phyloP scores from a whole-genome alignment of 2,888 invertebrate species.

The Pilophorus perplexus region DNA sequence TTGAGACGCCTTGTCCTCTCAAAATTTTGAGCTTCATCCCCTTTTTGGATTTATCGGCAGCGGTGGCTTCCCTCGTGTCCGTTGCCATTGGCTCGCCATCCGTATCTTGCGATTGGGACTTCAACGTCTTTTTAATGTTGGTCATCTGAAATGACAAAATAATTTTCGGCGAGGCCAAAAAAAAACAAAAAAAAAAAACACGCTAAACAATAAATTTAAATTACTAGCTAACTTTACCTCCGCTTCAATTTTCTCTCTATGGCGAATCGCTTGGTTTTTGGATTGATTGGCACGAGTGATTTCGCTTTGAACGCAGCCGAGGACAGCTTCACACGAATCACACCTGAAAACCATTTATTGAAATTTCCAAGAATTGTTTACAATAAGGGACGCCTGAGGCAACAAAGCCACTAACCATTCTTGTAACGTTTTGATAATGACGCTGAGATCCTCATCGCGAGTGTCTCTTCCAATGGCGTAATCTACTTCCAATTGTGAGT shows the following conservation, averaged over 20 bases:
- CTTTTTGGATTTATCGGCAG: slow-evolving; percentile 59
- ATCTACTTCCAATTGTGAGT: slow-evolving; percentile 88
- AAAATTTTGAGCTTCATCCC: slow-evolving; percentile 66
- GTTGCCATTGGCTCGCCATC: slow-evolving; percentile 76
- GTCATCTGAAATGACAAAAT: slow-evolving; percentile 61
- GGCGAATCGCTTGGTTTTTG: slow-evolving; percentile 74
- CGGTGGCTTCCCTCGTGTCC: slow-evolving; percentile 64
- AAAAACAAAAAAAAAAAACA: background rate
- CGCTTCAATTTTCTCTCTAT: slow-evolving; percentile 78
- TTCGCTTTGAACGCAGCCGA: slow-evolving; percentile 85
- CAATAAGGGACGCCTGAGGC: background rate
- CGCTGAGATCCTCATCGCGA: slow-evolving; percentile 74
- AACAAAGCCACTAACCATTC: slow-evolving; percentile 61
- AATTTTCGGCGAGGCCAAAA: background rate
- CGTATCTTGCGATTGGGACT: slow-evolving; percentile 74
- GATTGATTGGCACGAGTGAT: slow-evolving; percentile 81
- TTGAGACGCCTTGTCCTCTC: slow-evolving; percentile 29
- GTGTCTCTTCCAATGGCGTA: slow-evolving; percentile 93
- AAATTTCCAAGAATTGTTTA: background rate
- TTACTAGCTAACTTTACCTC: slow-evolving; percentile 64
- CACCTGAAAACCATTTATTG: slow-evolving; percentile 55
- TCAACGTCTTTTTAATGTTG: slow-evolving; percentile 84
- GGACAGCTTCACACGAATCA: slow-evolving; percentile 81
- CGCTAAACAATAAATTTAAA: too few species aligned
- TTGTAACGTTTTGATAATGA: slow-evolving; percentile 76